A percentile compares a stretch with the other conserved stretches of the same genome.
Conservation (phyloP, 2,888 invertebrate species). For the Perithous albicinctus region DNA sequence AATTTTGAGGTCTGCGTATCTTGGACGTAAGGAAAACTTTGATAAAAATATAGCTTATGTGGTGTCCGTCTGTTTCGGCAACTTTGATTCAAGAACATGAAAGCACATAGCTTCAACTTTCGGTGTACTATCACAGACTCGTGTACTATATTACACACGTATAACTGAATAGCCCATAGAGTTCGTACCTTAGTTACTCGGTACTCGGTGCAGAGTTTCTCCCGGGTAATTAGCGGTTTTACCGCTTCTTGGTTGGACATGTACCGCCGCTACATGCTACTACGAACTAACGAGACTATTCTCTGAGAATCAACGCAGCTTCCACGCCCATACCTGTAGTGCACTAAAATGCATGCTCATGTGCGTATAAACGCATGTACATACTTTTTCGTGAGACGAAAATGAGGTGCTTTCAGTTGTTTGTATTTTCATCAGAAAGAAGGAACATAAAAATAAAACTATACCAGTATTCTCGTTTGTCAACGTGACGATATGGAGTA, state of each 20-base stretch:
- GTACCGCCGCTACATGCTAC: conserved; percentile 21
- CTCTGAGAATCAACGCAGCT: conserved; percentile 30
- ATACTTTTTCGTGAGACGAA: neutral
- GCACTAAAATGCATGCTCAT: conserved; percentile 1
- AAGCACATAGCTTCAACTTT: conserved; percentile 12
- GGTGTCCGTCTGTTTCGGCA: conserved; percentile 14
- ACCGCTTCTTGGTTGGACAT: conserved; percentile 44
- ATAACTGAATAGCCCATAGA: neutral
- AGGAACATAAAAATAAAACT: too few species aligned
- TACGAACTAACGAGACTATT: conserved; percentile 52
- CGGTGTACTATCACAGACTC: neutral
- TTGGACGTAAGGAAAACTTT: neutral
- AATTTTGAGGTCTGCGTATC: too few species aligned
- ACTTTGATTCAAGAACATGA: conserved; percentile 31
- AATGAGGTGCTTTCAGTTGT: neutral
- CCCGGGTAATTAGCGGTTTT: conserved; percentile 56
- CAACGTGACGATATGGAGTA: neutral
- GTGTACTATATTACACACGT: neutral
- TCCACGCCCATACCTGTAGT: conserved; percentile 6
- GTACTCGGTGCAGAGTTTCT: conserved; percentile 27
- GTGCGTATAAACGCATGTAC: neutral
- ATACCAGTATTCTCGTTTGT: neutral
- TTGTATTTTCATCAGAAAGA: neutral
- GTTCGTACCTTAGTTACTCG: conserved; percentile 4
- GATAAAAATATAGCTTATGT: neutral